Evolutionary conservation across 2,113 vertebrate genomes (phyloP).

Genomic region (Pterocles orientalis): DNA sequence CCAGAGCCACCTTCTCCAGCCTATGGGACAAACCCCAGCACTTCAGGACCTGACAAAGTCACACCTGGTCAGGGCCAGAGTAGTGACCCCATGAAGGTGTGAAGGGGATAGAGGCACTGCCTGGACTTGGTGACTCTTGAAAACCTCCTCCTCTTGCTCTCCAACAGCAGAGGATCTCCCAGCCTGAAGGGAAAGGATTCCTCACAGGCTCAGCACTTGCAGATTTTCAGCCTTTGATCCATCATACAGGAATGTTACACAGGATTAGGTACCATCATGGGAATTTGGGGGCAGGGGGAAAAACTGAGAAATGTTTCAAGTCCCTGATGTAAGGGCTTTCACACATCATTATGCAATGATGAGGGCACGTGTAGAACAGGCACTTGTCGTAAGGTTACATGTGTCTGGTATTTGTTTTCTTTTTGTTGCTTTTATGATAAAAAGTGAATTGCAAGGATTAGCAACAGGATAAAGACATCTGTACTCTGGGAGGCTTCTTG

Average conservation of each 20-base stretch:
- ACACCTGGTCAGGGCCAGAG: fast-evolving
- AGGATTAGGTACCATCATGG: background rate
- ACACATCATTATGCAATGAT: background rate
- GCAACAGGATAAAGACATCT: background rate
- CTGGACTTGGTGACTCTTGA: background rate
- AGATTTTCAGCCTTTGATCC: background rate
- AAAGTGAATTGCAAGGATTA: background rate
- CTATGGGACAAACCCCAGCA: background rate
- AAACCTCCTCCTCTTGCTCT: background rate
- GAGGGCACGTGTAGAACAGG: background rate
- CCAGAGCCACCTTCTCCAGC: background rate
- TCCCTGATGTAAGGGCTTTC: background rate
- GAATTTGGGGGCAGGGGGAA: background rate
- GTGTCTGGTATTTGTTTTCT: background rate
- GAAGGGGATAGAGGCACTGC: background rate
- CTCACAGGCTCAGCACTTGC: background rate
- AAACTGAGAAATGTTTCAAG: background rate
- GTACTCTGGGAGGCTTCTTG: background rate
- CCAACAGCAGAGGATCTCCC: background rate
- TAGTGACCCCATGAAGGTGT: background rate
- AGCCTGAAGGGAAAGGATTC: background rate
- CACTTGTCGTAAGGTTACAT: background rate
- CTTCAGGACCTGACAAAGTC: background rate
- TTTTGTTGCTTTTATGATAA: background rate
- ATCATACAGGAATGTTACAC: background rate